These are phyloP conservation scores for Nixonia krombeini DNA, from an alignment of 1,140 invertebrate species.

Conservation along the genomic window DNA sequence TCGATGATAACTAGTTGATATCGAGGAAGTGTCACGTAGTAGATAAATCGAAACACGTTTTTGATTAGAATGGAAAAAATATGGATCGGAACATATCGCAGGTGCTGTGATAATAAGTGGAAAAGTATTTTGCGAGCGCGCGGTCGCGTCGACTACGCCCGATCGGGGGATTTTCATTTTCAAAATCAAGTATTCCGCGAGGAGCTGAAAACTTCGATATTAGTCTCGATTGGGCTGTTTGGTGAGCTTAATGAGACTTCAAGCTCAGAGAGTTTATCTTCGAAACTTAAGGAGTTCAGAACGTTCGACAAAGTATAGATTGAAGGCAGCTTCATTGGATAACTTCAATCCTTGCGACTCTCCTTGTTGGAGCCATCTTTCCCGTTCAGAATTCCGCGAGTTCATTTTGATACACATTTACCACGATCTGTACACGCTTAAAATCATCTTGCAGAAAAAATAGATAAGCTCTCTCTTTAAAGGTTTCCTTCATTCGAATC, in stretches of 20 bases:
- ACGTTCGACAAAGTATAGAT: conserved; percentile 38
- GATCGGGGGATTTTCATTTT: conserved; percentile 27
- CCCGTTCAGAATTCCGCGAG: conserved; percentile 17
- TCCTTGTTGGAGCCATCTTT: conserved; percentile 32
- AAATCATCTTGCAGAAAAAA: no score
- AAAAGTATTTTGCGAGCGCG: no score
- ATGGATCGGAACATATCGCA: background rate
- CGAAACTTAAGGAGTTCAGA: conserved; percentile 37
- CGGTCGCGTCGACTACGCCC: conserved; percentile 6
- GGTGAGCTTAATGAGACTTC: conserved; percentile 36
- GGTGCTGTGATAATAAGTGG: background rate
- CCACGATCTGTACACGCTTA: conserved; percentile 7
- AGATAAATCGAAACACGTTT: background rate
- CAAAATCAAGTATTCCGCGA: conserved; percentile 30
- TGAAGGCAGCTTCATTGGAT: conserved; percentile 22
- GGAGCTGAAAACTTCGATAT: conserved; percentile 39
- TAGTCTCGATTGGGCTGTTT: conserved; percentile 42
- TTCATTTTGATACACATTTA: conserved; percentile 19
- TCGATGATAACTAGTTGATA: background rate
- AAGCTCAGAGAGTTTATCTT: conserved; percentile 47
- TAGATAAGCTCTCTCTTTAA: no score
- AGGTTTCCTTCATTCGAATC: no score
- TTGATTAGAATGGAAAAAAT: background rate
- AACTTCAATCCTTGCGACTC: conserved; percentile 24
- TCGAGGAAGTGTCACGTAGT: background rate